phyloP scores from a whole-genome alignment of 2,888 invertebrate species.

The Nemotelus nigrinus region DNA sequence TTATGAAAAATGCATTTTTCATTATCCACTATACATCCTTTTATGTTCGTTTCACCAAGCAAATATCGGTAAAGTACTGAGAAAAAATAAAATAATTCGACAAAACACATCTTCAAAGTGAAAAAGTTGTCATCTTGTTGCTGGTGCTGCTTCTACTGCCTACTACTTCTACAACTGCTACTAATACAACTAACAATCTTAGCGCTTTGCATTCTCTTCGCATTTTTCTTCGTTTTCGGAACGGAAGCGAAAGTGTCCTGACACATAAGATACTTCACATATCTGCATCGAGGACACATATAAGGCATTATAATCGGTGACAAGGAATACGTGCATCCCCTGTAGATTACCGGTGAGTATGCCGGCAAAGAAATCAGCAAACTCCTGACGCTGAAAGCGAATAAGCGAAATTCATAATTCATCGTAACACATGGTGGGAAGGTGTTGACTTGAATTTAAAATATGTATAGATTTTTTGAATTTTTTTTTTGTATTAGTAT shows the following conservation, averaged over 20 bases:
- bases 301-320: slow-evolving; percentile 13
- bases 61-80: too few species aligned
- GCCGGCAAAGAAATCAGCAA: too few species aligned
- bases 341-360: not conserved
- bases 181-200: too few species aligned
- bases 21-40: slow-evolving; percentile 24
- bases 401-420: slow-evolving; percentile 41
- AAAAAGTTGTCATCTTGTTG: not conserved
- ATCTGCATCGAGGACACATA: not conserved
- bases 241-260: too few species aligned
- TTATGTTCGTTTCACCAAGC: slow-evolving; percentile 31
- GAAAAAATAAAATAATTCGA: not conserved
- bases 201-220: too few species aligned
- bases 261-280: not conserved
- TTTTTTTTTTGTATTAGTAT: not conserved
- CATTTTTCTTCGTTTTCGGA: too few species aligned
- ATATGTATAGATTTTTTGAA: not conserved
- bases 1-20: slow-evolving; percentile 45
- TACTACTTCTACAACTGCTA: too few species aligned
- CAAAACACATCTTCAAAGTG: slow-evolving; percentile 21
- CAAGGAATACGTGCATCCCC: not conserved
- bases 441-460: slow-evolving; percentile 38
- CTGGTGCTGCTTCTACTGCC: too few species aligned
- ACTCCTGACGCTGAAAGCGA: not conserved
- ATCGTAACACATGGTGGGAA: slow-evolving; percentile 41